Base-by-base conservation (phyloP, 2,797 vertebrate genomes). In the Hippoglossus hippoglossus region DNA sequence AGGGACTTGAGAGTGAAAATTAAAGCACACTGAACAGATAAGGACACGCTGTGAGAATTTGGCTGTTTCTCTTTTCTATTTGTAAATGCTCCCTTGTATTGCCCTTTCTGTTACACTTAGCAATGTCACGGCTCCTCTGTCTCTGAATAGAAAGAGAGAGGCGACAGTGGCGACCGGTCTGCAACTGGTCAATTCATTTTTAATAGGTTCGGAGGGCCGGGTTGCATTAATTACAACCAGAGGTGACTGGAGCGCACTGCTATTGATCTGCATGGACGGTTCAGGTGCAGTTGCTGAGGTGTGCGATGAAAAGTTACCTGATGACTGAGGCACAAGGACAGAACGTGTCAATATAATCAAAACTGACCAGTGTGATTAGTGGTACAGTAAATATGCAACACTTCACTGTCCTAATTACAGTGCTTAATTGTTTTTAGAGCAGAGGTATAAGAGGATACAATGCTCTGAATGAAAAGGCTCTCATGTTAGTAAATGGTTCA, bases 221-320 rank as follows among this genome's bases (percentile, higher is more conserved):
- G 73, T 41, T 60, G 78, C 68, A 88, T 83, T 86, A 79, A 91
- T 91, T 84, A 87, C 7, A 10, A 80, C 67, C 73, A 77, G 69
- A 81, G 85, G 88, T 80, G 87, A 89, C 59, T 47, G 68, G 62
- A 44, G 66, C 79, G 76, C 76, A 69, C 66, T 65, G 54, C 74
- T 84, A 88, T 83, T 71, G 89, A 91, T 87, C 60, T 25, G 57
- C 58, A 44, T 70, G 68, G 67, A 77, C 49, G 54, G 51, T 80
- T 82, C 25, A 44, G 69, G 77, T 78, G 70, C 68, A 67, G 62
- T 44, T 58, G 73, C 58, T 63, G 70, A 65, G 72, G 75, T 75
- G 70, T 73, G 57, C 54, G 41, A 25, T 60, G 53, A 69, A 19
- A 46, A 61, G 61, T 56, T 60, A 69, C 63, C 54, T 19, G 55